These are phyloP conservation scores for Mus caroli DNA, from an alignment of 2,797 vertebrate genomes.

Conservation along the genomic window DNA sequence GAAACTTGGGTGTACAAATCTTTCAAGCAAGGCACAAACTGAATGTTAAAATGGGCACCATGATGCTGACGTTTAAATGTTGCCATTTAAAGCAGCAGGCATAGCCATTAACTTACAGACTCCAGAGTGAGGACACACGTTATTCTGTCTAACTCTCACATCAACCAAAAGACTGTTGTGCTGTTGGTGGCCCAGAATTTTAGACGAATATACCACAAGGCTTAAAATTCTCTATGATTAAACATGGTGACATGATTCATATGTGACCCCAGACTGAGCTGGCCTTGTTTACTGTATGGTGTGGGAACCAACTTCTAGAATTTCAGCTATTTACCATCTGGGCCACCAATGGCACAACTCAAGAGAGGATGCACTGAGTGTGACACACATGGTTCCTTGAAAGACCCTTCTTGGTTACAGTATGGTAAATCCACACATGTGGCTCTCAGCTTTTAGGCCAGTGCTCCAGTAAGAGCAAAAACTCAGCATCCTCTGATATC, in stretches of 20 bases:
- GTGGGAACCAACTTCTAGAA: neutral
- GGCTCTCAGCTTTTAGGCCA: neutral
- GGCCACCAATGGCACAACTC: neutral
- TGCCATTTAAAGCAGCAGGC: neutral
- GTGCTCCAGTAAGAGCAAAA: neutral
- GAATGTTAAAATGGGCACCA: neutral
- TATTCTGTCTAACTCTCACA: neutral
- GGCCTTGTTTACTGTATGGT: neutral
- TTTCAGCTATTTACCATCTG: constrained; percentile 23
- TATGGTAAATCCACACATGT: neutral
- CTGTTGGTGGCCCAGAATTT: constrained; percentile 9
- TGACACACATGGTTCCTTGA: neutral
- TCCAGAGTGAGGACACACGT: neutral
- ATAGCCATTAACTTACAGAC: neutral
- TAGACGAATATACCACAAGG: neutral
- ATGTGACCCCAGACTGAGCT: neutral
- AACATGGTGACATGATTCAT: neutral
- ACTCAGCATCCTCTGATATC: neutral
- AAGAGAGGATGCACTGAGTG: neutral
- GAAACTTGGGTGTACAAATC: neutral
- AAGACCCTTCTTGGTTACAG: neutral
- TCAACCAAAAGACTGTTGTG: neutral
- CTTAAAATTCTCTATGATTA: neutral
- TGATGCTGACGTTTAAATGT: neutral
- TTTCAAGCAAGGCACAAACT: neutral